Conservation (phyloP, 2,888 invertebrate species). For the Lydus trimaculatus region DNA sequence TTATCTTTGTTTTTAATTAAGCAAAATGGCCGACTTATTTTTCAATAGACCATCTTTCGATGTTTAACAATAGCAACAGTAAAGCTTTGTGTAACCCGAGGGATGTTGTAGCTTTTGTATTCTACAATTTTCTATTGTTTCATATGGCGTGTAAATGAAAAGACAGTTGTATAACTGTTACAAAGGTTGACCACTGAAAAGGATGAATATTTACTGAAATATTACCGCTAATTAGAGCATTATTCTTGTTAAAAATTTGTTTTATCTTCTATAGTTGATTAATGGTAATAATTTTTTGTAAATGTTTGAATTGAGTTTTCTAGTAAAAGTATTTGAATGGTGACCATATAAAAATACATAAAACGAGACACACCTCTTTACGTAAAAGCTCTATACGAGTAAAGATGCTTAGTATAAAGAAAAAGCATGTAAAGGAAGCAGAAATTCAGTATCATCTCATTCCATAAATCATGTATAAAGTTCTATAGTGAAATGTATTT, state of each 20-base stretch:
- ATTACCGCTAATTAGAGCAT: background rate
- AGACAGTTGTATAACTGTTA: constrained; percentile 20
- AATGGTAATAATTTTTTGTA: background rate
- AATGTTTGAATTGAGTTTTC: background rate
- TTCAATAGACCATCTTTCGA: constrained; percentile 9
- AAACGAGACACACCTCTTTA: background rate
- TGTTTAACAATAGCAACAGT: background rate
- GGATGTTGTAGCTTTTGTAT: constrained; percentile 7
- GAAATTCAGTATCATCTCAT: constrained; percentile 6
- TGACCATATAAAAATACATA: background rate
- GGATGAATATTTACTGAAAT: constrained; percentile 1
- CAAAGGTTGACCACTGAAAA: background rate
- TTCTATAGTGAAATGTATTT: background rate
- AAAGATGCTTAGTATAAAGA: constrained; percentile 3
- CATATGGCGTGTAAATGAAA: constrained; percentile 24
- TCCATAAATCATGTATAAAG: constrained; percentile 9
- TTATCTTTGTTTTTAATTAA: constrained; percentile 28
- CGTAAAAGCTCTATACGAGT: background rate
- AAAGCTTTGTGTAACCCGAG: constrained; percentile 9
- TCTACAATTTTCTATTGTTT: constrained; percentile 22
- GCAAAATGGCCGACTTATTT: constrained; percentile 21
- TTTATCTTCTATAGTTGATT: background rate
- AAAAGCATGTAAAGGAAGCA: background rate
- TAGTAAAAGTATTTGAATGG: background rate
- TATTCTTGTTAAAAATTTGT: no score